Base-by-base conservation (phyloP, 2,113 vertebrate species). In the Amphiprion percula region DNA sequence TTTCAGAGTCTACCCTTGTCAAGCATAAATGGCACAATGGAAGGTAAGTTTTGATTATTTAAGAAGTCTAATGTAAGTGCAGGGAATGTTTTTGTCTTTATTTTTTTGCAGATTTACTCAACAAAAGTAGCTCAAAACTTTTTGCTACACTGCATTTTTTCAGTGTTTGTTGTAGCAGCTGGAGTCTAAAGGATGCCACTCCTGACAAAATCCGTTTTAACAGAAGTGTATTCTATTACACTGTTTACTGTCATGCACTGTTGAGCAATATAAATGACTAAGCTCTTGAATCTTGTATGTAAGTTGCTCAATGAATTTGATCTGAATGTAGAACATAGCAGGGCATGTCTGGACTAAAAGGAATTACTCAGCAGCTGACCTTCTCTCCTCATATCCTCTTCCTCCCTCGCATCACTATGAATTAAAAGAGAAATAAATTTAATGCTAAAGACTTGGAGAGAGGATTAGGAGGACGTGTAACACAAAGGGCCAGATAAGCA, bases 1-100 rank as follows among this genome's bases (percentile, higher is more conserved):
- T 93, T 90, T 12, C 93, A 94, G 94, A 93, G 80, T 89, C 82
- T 87, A 47, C 83, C 87, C 21, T 72, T 84, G 68, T 46, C 68
- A 47, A 73, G 26, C 44, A 70, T 77, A 58, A 94, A 91, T 90
- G 87, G 67, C 26, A 93, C 93, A 49, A 83, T 82, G 63, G 87
- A 90, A 94, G 94, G 95, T 95, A 93, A 91, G 89, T 39, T 50
- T 21, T 21, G 3, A 68, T 78, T 44, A 24, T 63, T 68, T 21
- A 17, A 58, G 5, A 63, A 68, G 37, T 26, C 5, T n/a, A 44
- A 5, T 74, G 5, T 19, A 26, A 67, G 4, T 56, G n/a, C 28
- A 66, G 5, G 1, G 3, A 8, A 26, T 53, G 5, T 52, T 68
- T 37, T 37, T 1, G 8, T 37, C 33, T 26, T 1, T 26, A 1